Conservation (phyloP, 2,113 vertebrate genomes). For the Alligator mississippiensis region DNA sequence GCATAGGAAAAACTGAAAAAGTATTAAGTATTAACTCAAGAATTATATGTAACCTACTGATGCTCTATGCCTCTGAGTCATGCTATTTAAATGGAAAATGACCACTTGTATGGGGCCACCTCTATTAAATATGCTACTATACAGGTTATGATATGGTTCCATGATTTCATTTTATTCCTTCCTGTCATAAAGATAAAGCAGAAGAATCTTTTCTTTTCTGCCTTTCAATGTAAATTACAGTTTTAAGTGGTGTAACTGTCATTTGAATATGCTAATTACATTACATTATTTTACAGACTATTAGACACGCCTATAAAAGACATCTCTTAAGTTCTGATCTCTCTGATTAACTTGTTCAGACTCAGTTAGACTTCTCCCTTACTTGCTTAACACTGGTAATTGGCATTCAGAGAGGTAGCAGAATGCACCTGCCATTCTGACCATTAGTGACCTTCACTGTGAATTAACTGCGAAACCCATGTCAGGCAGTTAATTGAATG, state of each 20-base stretch:
- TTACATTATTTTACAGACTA: conserved; percentile 58
- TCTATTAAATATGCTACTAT: background rate
- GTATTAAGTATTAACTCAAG: conserved; percentile 1
- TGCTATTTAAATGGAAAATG: background rate
- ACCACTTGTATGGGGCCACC: background rate
- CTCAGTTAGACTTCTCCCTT: conserved; percentile 2
- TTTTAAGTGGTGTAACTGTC: conserved; percentile 42
- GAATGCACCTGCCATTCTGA: conserved; percentile 74
- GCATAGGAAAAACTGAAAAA: background rate
- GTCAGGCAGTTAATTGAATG: conserved; percentile 77
- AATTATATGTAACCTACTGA: conserved; percentile 4
- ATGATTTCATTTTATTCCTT: background rate
- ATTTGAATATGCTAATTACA: conserved; percentile 57
- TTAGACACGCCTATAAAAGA: conserved; percentile 42
- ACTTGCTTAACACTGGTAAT: conserved; percentile 68
- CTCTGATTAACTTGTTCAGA: conserved; percentile 71
- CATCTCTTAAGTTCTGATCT: conserved; percentile 39
- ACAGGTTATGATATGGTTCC: background rate
- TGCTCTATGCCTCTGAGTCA: background rate
- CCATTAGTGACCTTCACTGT: conserved; percentile 68
- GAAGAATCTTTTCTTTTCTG: conserved; percentile 3
- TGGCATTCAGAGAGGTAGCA: conserved; percentile 73
- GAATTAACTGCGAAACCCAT: conserved; percentile 75
- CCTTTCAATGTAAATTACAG: conserved; percentile 36
- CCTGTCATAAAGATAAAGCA: background rate